Base-by-base conservation (phyloP, 1,140 invertebrate species). In the Stegodyphus mimosarum region DNA sequence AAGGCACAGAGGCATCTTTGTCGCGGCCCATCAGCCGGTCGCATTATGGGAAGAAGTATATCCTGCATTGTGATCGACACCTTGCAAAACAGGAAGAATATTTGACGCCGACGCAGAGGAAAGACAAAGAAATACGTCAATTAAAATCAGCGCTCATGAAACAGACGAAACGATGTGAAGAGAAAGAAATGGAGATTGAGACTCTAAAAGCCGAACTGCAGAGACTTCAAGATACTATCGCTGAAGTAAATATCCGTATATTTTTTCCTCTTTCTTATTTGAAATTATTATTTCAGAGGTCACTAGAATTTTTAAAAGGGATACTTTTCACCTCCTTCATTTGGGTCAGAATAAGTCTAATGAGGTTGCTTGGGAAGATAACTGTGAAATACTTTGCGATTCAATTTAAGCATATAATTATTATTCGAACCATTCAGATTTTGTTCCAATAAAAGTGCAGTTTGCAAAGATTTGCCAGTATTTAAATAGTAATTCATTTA, bases 61-160 rank as follows among this genome's bases (percentile, higher is more conserved):
- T 96, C 51, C 93, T 96, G 50, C 95, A 96, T 90, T 96, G 95
- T 89, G 94, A 94, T 13, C 93, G 94, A 87, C 93, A 95, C 90
- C 93, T 93, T n/a, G 93, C 93, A 0, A 92, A 93, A 76, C 93
- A 93, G 10, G 93, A 95, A 71, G 94, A 96, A 88, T 96, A 96
- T 90, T 91, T 96, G 49, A 96, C 95, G 63, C 95, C 95, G 5
- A 96, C 95, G 1, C 95, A 97, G 89, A 91, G 95, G 87, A 94
- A 95, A 7, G 94, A 95, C 88, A 92, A 93, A 87, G 95, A 95
- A 90, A 94, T 97, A 18, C 92, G 94, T 71, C 93, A 94, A 75
- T 90, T 93, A 53, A 92, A 92, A 90, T 92, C 92, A 6, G 55
- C 78, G 1, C 55, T 87, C 15, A 64, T 83, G 48, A 70, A 70